A percentile compares a stretch with the other conserved stretches of the same genome.
phyloP scores from a whole-genome alignment of 2,797 vertebrate genomes.

The Enteromius anoplus region DNA sequence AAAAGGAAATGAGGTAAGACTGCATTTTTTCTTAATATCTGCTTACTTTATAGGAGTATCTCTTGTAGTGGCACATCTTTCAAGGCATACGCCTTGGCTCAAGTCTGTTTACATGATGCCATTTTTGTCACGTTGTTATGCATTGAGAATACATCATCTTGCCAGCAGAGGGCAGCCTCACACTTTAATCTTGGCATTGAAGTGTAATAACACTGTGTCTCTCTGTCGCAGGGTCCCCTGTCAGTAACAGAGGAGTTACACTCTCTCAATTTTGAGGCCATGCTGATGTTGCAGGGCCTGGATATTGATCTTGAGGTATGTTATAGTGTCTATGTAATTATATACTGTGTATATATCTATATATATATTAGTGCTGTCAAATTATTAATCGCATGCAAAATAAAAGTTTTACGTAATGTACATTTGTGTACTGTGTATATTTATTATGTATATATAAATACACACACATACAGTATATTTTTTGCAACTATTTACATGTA shows the following conservation, averaged over 20 bases:
- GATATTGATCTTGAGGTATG: slow-evolving; percentile 84
- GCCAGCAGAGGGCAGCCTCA: slow-evolving; percentile 17
- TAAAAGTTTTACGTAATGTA: no score
- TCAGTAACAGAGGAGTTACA: slow-evolving; percentile 97
- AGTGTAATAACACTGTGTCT: neutral
- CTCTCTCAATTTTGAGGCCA: slow-evolving; percentile 93
- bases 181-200: neutral
- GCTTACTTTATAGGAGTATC: neutral
- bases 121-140: neutral
- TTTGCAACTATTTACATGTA: no score
- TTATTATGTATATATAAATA: no score
- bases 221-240: slow-evolving; percentile 82
- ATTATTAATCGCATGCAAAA: no score
- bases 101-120: neutral
- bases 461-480: no score
- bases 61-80: neutral
- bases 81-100: neutral
- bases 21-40: neutral
- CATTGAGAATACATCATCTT: neutral
- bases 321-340: neutral
- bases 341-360: neutral
- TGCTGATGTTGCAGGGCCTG: slow-evolving; percentile 89
- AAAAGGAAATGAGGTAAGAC: slow-evolving; percentile 92
- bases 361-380: no score
- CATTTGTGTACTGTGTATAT: neutral